Conservation (phyloP, 53 echinoderm and acorn worm genomes). For the Hippasteria phrygiana region DNA sequence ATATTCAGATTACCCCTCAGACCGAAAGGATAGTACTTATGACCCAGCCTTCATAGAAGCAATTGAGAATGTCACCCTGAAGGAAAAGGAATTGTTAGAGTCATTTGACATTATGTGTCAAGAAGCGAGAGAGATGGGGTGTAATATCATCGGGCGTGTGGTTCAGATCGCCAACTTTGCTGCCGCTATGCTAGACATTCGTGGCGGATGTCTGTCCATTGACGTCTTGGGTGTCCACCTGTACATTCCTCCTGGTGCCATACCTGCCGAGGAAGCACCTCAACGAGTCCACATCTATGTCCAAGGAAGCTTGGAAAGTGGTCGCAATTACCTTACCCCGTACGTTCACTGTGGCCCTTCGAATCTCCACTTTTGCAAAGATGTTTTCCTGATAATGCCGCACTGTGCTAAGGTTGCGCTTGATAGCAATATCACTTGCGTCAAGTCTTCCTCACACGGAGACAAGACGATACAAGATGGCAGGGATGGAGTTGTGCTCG, state of each 20-base stretch:
- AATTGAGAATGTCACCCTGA: not conserved
- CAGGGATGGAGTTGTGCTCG: not conserved
- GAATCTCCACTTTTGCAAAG: not conserved
- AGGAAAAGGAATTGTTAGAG: not conserved
- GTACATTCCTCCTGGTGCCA: constrained; percentile 20
- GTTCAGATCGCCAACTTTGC: constrained; percentile 13
- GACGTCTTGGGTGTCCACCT: constrained; percentile 25
- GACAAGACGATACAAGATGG: not conserved
- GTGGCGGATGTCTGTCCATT: constrained; percentile 28
- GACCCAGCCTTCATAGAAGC: not conserved
- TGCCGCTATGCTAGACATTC: constrained; percentile 23
- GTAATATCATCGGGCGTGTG: not conserved
- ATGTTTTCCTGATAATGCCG: constrained; percentile 25
- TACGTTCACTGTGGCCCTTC: constrained; percentile 30
- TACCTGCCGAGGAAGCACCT: not conserved
- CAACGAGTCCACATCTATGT: constrained; percentile 12
- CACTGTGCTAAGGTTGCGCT: not conserved
- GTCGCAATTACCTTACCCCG: not conserved
- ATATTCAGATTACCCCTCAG: no score
- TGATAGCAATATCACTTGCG: not conserved
- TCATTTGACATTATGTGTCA: not conserved
- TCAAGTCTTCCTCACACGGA: not conserved
- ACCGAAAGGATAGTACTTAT: no score
- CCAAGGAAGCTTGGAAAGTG: not conserved
- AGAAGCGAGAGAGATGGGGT: not conserved